These are phyloP conservation scores for Mesembrinibis cayennensis DNA, from an alignment of 2,113 vertebrate species.

Conservation along the genomic window DNA sequence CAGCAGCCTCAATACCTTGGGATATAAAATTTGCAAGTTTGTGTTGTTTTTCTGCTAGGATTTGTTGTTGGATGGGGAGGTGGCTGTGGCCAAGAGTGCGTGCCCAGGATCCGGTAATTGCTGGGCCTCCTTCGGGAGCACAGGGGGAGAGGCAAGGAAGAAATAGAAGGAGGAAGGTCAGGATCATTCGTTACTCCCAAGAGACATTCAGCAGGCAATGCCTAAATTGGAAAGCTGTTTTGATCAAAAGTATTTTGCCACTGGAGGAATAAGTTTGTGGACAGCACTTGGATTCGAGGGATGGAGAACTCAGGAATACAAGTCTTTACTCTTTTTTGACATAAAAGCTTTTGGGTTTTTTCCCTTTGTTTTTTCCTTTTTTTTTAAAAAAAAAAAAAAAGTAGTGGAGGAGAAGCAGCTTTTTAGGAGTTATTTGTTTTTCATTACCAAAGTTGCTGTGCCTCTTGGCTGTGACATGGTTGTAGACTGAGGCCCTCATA, in stretches of 20 bases:
- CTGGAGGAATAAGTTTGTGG: neutral
- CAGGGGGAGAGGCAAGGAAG: neutral
- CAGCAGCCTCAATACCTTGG: neutral
- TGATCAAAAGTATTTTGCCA: slow-evolving; percentile 14
- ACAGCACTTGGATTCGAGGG: neutral
- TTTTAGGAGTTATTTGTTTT: neutral
- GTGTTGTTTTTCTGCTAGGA: neutral
- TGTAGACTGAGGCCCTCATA: neutral
- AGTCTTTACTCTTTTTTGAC: neutral
- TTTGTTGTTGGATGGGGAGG: neutral
- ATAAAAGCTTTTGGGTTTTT: neutral
- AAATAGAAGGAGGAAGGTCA: slow-evolving; percentile 13
- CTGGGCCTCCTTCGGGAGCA: neutral
- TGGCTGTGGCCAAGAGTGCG: neutral
- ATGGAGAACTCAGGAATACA: neutral
- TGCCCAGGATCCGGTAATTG: neutral
- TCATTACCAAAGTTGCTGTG: neutral
- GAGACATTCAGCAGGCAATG: slow-evolving; percentile 18
- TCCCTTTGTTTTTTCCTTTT: neutral
- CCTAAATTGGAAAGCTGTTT: slow-evolving; percentile 19
- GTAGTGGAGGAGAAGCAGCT: neutral
- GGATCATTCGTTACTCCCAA: neutral
- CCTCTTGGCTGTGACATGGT: neutral
- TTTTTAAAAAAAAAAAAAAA: no score
- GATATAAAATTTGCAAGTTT: neutral